Percentiles rank a stretch among this genome's conserved stretches.
Conservation (phyloP, 2,888 invertebrate genomes). For the Ochropleura leucogaster region DNA sequence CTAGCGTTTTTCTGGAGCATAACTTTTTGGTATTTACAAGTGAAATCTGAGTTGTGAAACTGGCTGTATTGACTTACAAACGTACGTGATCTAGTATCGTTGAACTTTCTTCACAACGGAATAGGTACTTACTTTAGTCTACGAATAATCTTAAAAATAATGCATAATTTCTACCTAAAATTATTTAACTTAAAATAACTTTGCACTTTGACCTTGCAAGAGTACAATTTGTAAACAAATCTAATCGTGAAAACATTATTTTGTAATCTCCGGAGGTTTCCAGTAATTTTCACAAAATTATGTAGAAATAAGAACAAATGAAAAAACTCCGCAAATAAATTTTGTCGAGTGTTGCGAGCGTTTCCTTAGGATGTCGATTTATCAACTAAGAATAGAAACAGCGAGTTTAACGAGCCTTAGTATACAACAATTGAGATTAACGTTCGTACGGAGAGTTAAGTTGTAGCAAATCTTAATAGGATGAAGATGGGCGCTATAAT, state of each 20-base stretch:
- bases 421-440: slow-evolving; percentile 48
- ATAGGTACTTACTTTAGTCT: background rate
- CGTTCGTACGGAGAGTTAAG: background rate
- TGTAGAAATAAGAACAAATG: slow-evolving; percentile 51
- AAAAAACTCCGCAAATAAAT: slow-evolving; percentile 53
- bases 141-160: background rate
- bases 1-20: background rate
- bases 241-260: slow-evolving; percentile 18
- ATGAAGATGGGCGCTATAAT: background rate
- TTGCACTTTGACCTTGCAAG: background rate
- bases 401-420: slow-evolving; percentile 47
- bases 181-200: background rate
- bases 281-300: slow-evolving; percentile 45
- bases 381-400: slow-evolving; percentile 49
- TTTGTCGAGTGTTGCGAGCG: slow-evolving; percentile 46
- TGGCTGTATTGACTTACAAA: background rate
- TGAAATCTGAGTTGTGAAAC: background rate
- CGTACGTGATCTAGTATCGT: too few species aligned
- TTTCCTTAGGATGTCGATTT: slow-evolving; percentile 55
- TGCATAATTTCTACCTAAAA: background rate
- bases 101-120: background rate
- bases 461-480: slow-evolving; percentile 7
- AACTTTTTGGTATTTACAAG: background rate
- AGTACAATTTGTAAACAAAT: slow-evolving; percentile 20
- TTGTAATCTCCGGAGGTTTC: slow-evolving; percentile 19